Evolutionary conservation across 2,888 invertebrate genomes (phyloP).

Genomic region (Agrochola lota): DNA sequence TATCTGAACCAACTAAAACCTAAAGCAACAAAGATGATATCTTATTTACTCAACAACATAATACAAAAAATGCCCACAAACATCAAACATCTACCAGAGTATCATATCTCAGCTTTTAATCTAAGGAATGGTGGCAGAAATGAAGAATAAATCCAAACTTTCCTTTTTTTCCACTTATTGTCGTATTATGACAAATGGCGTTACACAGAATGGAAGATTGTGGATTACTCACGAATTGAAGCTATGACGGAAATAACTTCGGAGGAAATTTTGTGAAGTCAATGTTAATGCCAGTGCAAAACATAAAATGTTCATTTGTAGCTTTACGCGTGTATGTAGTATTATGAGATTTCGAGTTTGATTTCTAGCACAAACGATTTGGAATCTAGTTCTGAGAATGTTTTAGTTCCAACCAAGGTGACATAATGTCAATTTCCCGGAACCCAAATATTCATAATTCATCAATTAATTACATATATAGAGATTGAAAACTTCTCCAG

Average conservation of each 20-base stretch:
- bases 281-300: conserved; percentile 10
- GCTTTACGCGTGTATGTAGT: not conserved
- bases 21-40: conserved; percentile 7
- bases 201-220: conserved; percentile 36
- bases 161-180: conserved; percentile 58
- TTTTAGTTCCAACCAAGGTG: not conserved
- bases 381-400: not conserved
- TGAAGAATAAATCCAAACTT: conserved; percentile 57
- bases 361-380: not conserved
- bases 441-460: not conserved
- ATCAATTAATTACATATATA: too few species aligned
- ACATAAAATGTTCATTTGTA: conserved; percentile 24
- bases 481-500: not conserved
- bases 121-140: conserved; percentile 55
- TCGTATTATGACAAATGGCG: conserved; percentile 60
- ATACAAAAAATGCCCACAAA: conserved; percentile 47
- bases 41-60: conserved; percentile 32
- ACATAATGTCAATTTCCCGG: not conserved
- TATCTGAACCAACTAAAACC: not conserved
- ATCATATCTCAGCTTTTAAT: conserved; percentile 56
- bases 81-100: conserved; percentile 38
- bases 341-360: not conserved
- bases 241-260: conserved; percentile 9
- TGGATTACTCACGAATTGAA: conserved; percentile 44
- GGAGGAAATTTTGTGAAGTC: conserved; percentile 17